Base-by-base conservation (phyloP, 2,113 vertebrate genomes). In the Mesocricetus auratus region DNA sequence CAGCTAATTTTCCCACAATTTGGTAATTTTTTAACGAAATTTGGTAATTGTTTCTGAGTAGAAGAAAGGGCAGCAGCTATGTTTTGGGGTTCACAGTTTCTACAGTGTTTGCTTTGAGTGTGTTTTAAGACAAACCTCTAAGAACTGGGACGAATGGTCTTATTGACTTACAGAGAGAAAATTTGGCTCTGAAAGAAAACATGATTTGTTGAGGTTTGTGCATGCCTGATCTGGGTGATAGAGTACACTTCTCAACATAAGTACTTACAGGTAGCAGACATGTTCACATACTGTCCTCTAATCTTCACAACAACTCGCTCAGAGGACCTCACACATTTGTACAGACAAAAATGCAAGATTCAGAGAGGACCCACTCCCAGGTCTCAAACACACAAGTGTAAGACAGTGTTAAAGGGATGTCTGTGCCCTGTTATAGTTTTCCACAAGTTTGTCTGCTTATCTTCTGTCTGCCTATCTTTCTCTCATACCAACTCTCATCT, bases 371-470 rank as follows among this genome's bases (percentile, higher is more conserved):
- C 75, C 16, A 3, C 1, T 5, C 6, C 7, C 13, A 15, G 24
- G 33, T 77, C 21, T 2, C 39, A 66, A 36, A 2, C 3, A 13
- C 24, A 31, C 24, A 42, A 21, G 36, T 1, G 13, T n/a, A 4
- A 15, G 47, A 33, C 4, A 5, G n/a, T 39, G 26, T 7, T n/a
- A 13, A 9, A 5, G 15, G 1, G 60, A n/a, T 29, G 7, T 42
- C 13, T 62, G 58, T 83, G 19, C 10, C 5, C 11, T 22, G 29
- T 10, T 68, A 6, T 50, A 45, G n/a, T 88, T 8, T 22, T n/a
- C 47, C 2, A 3, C 6, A 0, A 9, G 2, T n/a, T 39, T 42
- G 62, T 19, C 24, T 31, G 8, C n/a, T 5, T 42, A 12, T 42
- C 13, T 62, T 62, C 24, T 42, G n/a, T 42, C 13, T 82, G 21